Percentiles rank a stretch among this genome's conserved stretches.
Evolutionary conservation across 1,140 invertebrate species (phyloP).

Genomic region (Acyrthosiphon pisum): DNA sequence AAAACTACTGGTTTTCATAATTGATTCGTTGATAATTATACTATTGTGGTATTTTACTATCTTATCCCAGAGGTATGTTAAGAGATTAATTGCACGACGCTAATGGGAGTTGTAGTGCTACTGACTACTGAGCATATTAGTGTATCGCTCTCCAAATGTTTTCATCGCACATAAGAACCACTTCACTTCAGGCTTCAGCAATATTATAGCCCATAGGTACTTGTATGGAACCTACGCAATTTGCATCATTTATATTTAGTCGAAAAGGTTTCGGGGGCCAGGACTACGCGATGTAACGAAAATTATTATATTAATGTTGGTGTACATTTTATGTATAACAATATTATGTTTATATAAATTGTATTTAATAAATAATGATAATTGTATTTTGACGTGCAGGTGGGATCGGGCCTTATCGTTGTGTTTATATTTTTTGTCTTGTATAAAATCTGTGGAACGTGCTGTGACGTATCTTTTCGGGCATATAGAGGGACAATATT

Average conservation of each 20-base stretch:
- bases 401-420: neutral
- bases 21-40: neutral
- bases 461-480: neutral
- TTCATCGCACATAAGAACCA: neutral
- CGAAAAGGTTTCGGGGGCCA: neutral
- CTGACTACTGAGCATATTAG: neutral
- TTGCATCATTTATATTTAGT: neutral
- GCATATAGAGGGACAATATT: neutral
- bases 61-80: neutral
- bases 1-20: neutral
- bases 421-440: neutral
- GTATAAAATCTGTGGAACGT: neutral
- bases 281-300: neutral
- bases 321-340: neutral
- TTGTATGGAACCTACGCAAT: neutral
- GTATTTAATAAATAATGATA: neutral
- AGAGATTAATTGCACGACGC: neutral
- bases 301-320: neutral
- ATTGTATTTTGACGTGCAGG: neutral
- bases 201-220: neutral
- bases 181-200: neutral
- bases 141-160: neutral
- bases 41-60: neutral
- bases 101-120: neutral
- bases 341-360: too few species aligned